These are phyloP conservation scores for Rhorus exstirpatorius DNA, from an alignment of 2,888 invertebrate species.

Conservation along the genomic window DNA sequence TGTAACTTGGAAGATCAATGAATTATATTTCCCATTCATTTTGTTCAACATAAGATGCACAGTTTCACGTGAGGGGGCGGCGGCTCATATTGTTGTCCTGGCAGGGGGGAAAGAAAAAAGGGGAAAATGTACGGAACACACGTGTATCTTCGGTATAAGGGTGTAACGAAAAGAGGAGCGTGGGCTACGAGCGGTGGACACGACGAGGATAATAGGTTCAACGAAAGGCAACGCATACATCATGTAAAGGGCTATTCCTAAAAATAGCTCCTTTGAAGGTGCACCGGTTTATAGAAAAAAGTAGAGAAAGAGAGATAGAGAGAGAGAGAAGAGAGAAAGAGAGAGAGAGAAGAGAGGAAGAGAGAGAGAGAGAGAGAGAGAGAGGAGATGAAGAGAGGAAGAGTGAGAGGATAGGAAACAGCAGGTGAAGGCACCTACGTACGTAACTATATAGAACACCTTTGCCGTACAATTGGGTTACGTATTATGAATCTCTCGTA, in stretches of 20 bases:
- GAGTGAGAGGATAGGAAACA: constrained; percentile 38
- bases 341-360: too few species aligned
- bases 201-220: constrained; percentile 24
- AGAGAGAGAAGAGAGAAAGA: too few species aligned
- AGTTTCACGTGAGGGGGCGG: constrained; percentile 4
- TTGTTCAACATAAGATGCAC: neutral
- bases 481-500: constrained; percentile 69
- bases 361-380: too few species aligned
- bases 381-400: too few species aligned
- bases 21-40: neutral
- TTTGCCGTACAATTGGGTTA: constrained; percentile 73
- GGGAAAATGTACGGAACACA: constrained; percentile 13
- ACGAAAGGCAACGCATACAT: neutral
- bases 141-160: neutral
- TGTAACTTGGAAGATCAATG: neutral
- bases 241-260: constrained; percentile 49
- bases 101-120: neutral
- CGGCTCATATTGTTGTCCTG: too few species aligned
- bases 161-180: constrained; percentile 21
- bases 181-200: constrained; percentile 26
- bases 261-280: constrained; percentile 71
- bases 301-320: constrained; percentile 31
- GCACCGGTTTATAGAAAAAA: constrained; percentile 37
- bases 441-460: constrained; percentile 69
- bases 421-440: constrained; percentile 56